These are phyloP conservation scores for Mus spicilegus DNA, from an alignment of 2,113 vertebrate species.

Conservation along the genomic window DNA sequence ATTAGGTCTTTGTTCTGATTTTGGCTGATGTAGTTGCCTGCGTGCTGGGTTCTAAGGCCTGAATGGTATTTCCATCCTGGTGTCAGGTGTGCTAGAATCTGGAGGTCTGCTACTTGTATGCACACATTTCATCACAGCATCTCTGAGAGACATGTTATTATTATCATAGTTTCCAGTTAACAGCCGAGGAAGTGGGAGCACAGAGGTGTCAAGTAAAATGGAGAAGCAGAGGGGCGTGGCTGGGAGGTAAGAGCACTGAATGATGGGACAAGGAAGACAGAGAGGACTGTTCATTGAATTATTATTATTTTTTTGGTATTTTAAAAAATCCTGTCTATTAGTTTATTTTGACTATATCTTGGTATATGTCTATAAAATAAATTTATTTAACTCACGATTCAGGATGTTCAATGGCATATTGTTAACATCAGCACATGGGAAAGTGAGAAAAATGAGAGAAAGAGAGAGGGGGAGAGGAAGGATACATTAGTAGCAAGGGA, in stretches of 20 bases:
- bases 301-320: background rate
- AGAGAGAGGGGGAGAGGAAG: too few relatives aligned
- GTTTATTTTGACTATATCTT: background rate
- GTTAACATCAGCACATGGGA: background rate
- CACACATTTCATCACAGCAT: background rate
- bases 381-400: background rate
- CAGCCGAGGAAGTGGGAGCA: background rate
- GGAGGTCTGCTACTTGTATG: background rate
- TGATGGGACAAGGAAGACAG: background rate
- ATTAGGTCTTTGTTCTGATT: background rate
- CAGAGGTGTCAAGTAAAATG: background rate
- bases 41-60: background rate
- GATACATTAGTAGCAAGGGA: background rate
- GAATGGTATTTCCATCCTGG: background rate
- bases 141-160: too few relatives aligned
- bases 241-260: background rate
- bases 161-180: background rate
- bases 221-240: too few relatives aligned
- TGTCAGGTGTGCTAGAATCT: background rate
- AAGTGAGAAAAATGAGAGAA: background rate
- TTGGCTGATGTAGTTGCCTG: background rate
- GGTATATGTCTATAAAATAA: background rate
- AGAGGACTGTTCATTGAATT: background rate
- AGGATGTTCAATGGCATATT: background rate
- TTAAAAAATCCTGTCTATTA: background rate